These are phyloP conservation scores for Drosophila crucigera DNA, from an alignment of 2,888 invertebrate genomes.

Conservation along the genomic window DNA sequence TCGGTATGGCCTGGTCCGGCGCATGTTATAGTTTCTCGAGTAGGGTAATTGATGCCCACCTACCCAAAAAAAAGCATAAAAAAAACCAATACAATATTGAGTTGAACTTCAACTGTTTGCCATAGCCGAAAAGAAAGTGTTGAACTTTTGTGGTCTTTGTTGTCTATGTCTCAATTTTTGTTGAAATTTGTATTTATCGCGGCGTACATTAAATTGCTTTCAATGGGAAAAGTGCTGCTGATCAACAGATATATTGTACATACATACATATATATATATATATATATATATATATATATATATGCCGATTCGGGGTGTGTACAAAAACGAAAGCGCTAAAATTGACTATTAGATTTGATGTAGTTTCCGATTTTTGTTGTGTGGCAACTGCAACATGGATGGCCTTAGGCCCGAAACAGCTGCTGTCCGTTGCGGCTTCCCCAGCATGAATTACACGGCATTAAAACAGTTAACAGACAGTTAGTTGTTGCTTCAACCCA, in stretches of 20 bases:
- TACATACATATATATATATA: not conserved
- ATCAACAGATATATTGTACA: slow-evolving; percentile 55
- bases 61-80: slow-evolving; percentile 33
- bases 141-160: slow-evolving; percentile 58
- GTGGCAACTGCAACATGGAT: slow-evolving; percentile 12
- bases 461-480: slow-evolving; percentile 54
- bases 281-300: not conserved
- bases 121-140: slow-evolving; percentile 65
- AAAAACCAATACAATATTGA: slow-evolving; percentile 6
- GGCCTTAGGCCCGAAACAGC: slow-evolving; percentile 22
- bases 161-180: slow-evolving; percentile 64
- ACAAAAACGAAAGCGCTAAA: slow-evolving; percentile 67
- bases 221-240: slow-evolving; percentile 63
- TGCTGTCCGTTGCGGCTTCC: slow-evolving; percentile 21
- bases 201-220: slow-evolving; percentile 71
- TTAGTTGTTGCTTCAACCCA: slow-evolving; percentile 21
- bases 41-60: slow-evolving; percentile 64
- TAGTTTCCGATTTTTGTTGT: slow-evolving; percentile 5
- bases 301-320: slow-evolving; percentile 22
- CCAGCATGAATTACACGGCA: slow-evolving; percentile 10
- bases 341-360: slow-evolving; percentile 45
- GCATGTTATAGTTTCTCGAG: slow-evolving; percentile 28
- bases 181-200: slow-evolving; percentile 65
- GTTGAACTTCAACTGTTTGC: slow-evolving; percentile 60
- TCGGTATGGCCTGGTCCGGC: slow-evolving; percentile 4